phyloP scores from a whole-genome alignment of 2,113 vertebrate species.

The Myiopsitta monachus region DNA sequence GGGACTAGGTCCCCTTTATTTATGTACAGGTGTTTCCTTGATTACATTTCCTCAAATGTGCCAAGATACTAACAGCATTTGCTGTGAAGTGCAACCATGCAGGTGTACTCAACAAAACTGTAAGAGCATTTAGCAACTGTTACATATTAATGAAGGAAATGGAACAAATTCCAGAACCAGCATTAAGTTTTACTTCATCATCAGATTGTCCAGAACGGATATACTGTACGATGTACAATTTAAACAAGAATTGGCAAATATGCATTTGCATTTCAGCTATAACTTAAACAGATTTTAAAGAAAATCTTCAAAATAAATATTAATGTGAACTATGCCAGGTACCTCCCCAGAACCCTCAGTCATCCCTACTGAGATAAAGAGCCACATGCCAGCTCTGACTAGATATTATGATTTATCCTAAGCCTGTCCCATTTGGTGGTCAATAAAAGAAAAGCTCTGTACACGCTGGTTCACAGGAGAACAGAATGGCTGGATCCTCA shows the following conservation, averaged over 20 bases:
- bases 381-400: not conserved
- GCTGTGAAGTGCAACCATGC: not conserved
- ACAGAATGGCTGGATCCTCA: not conserved
- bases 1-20: not conserved
- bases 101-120: not conserved
- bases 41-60: not conserved
- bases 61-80: not conserved
- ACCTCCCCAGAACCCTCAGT: not conserved
- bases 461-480: not conserved
- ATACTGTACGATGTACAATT: fast-evolving
- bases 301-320: not conserved
- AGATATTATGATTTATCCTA: not conserved
- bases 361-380: not conserved
- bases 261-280: not conserved
- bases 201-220: not conserved
- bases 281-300: not conserved
- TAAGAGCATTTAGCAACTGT: not conserved
- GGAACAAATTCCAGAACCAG: not conserved
- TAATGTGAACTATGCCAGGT: not conserved
- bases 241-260: not conserved
- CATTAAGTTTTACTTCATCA: not conserved
- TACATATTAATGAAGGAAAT: not conserved
- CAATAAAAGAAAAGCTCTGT: not conserved
- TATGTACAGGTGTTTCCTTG: not conserved
- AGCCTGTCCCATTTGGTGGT: not conserved